A percentile compares a stretch with the other conserved stretches of the same genome.
phyloP scores from a whole-genome alignment of 2,113 vertebrate genomes.

The Antennarius striatus region DNA sequence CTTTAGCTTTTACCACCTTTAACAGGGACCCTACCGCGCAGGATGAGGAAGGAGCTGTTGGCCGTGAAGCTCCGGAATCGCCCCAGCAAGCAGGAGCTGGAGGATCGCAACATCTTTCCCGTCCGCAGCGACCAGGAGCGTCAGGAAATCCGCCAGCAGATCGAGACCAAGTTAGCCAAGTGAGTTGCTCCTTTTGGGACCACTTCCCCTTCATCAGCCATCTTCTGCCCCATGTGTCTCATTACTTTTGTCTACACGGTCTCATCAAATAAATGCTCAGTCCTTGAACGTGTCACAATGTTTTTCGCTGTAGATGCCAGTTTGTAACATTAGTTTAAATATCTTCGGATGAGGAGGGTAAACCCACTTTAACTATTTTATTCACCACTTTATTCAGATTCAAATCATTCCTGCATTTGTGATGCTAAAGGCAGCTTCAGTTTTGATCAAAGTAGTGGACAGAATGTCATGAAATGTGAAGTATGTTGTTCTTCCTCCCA shows the following conservation, averaged over 20 bases:
- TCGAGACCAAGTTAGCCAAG: constrained; percentile 96
- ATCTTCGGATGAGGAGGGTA: background rate
- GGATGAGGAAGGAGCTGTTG: constrained; percentile 94
- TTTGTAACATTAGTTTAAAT: too few relatives aligned
- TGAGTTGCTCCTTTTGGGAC: constrained; percentile 78
- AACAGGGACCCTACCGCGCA: constrained; percentile 90
- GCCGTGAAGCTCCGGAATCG: constrained; percentile 92
- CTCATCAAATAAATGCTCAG: background rate
- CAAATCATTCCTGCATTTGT: too few relatives aligned
- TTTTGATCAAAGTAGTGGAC: too few relatives aligned
- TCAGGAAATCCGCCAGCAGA: constrained; percentile 96
- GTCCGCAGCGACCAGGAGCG: constrained; percentile 91
- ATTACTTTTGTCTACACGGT: constrained; percentile 18
- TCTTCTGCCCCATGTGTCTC: constrained; percentile 36
- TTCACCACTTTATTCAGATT: too few relatives aligned
- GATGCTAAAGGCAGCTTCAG: too few relatives aligned
- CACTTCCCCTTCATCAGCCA: background rate
- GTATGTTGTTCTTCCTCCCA: too few relatives aligned
- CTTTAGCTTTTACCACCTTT: constrained; percentile 7
- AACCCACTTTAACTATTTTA: background rate
- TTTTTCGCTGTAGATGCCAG: background rate
- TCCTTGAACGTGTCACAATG: background rate
- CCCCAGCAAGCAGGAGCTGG: constrained; percentile 94
- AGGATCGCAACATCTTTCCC: constrained; percentile 97
- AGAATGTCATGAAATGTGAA: too few relatives aligned